Evolutionary conservation across 1,140 invertebrate species (phyloP).

Genomic region (Drosophila nebulosa): DNA sequence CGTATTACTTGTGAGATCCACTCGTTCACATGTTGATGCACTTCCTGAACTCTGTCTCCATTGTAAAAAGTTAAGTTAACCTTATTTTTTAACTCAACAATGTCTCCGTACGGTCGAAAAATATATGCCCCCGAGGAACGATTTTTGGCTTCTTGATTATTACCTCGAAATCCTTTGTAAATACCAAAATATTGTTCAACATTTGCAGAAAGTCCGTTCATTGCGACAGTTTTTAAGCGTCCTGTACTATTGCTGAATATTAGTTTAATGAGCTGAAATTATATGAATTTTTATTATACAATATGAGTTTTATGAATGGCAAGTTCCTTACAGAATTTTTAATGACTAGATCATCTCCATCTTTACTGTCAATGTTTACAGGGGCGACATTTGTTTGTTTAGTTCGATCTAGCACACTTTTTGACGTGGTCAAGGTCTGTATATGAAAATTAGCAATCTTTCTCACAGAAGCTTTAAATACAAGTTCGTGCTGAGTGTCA

Average conservation of each 20-base stretch:
- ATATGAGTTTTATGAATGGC: too few relatives aligned
- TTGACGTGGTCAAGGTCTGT: conserved; percentile 25
- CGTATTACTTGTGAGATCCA: conserved; percentile 92
- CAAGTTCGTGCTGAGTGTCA: conserved; percentile 84
- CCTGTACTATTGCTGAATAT: conserved; percentile 65
- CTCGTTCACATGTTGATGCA: conserved; percentile 88
- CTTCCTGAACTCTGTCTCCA: conserved; percentile 90
- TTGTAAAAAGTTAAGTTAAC: conserved; percentile 80
- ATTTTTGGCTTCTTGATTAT: conserved; percentile 83
- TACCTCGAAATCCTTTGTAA: conserved; percentile 86
- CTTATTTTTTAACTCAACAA: conserved; percentile 80
- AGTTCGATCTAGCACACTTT: neutral
- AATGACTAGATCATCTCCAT: conserved; percentile 21
- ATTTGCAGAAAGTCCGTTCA: conserved; percentile 73
- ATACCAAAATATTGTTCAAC: conserved; percentile 87
- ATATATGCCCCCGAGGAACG: conserved; percentile 93
- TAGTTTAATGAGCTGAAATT: conserved; percentile 40
- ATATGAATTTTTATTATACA: too few relatives aligned
- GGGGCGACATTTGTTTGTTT: neutral
- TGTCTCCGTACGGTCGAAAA: conserved; percentile 86
- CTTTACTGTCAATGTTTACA: neutral
- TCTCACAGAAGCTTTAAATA: conserved; percentile 83
- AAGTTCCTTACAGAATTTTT: conserved; percentile 46
- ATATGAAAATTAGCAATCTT: conserved; percentile 56
- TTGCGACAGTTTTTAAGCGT: conserved; percentile 82